A percentile compares a stretch with the other conserved stretches of the same genome.
These are phyloP conservation scores for Ephialtes manifestator DNA, from an alignment of 2,888 invertebrate species.

Conservation along the genomic window DNA sequence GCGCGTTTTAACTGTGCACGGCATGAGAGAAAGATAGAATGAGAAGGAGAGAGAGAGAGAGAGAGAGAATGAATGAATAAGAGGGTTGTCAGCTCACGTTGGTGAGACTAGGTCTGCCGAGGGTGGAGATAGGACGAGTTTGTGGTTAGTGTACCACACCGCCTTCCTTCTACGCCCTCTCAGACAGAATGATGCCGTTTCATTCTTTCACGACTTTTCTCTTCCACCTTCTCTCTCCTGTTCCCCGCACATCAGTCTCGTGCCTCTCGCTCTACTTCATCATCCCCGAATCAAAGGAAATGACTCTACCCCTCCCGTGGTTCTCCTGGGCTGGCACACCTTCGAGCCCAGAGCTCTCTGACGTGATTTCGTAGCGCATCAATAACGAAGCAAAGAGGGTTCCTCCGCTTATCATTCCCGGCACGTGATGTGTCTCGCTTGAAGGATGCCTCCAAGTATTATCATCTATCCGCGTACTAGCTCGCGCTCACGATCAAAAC, in stretches of 20 bases:
- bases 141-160: constrained; percentile 17
- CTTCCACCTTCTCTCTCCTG: constrained; percentile 17
- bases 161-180: constrained; percentile 34
- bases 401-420: constrained; percentile 68
- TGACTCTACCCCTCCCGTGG: constrained; percentile 59
- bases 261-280: constrained; percentile 66
- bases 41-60: background rate
- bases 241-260: constrained; percentile 42
- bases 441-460: constrained; percentile 65
- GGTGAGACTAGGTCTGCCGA: background rate
- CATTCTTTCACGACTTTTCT: constrained; percentile 55
- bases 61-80: constrained; percentile 28
- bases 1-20: constrained; percentile 68
- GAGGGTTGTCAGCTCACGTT: background rate
- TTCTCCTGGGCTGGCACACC: constrained; percentile 67
- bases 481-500: constrained; percentile 39
- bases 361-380: constrained; percentile 54
- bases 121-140: constrained; percentile 48
- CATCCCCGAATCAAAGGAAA: constrained; percentile 71
- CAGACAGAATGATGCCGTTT: constrained; percentile 32
- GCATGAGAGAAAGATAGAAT: constrained; percentile 17
- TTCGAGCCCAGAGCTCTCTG: constrained; percentile 46
- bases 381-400: constrained; percentile 67
- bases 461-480: constrained; percentile 55
- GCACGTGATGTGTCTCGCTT: constrained; percentile 69